Evolutionary conservation across 2,888 invertebrate species (phyloP).

Genomic region (Diadegma fenestrale): DNA sequence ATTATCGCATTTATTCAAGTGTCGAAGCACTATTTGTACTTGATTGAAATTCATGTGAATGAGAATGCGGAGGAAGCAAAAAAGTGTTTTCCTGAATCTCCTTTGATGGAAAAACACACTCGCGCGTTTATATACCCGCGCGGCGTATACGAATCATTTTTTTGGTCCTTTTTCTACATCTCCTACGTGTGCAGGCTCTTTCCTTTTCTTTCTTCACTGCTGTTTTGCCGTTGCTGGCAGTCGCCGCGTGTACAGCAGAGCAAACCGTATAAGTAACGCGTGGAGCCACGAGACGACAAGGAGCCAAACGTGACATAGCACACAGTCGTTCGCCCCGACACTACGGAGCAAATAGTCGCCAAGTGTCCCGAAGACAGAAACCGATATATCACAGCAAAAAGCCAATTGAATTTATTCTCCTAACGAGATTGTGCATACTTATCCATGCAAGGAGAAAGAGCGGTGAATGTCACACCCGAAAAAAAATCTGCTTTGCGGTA

Average conservation of each 20-base stretch:
- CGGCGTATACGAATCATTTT: not conserved
- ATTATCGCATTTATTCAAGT: not conserved
- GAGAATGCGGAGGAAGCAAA: not conserved
- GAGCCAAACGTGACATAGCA: slow-evolving; percentile 72
- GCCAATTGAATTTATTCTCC: slow-evolving; percentile 79
- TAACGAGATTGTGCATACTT: slow-evolving; percentile 74
- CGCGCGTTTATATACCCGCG: not conserved
- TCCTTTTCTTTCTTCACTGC: slow-evolving; percentile 14
- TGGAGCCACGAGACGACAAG: slow-evolving; percentile 63
- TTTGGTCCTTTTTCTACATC: not conserved
- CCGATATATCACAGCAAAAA: slow-evolving; percentile 74
- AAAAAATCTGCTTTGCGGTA: slow-evolving; percentile 5
- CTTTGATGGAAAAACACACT: slow-evolving; percentile 39
- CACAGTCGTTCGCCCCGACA: slow-evolving; percentile 36
- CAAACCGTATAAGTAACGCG: slow-evolving; percentile 57
- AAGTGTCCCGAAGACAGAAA: slow-evolving; percentile 79
- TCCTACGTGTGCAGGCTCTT: not conserved
- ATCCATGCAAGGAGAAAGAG: slow-evolving; percentile 27
- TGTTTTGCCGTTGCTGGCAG: slow-evolving; percentile 9
- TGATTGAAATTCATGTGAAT: slow-evolving; percentile 5
- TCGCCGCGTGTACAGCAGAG: slow-evolving; percentile 59
- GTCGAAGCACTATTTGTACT: not conserved
- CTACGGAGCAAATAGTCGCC: slow-evolving; percentile 54
- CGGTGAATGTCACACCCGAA: not conserved
- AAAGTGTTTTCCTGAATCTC: slow-evolving; percentile 19